Base-by-base conservation (phyloP, 1,140 invertebrate species). In the Cryptotermes secundus region DNA sequence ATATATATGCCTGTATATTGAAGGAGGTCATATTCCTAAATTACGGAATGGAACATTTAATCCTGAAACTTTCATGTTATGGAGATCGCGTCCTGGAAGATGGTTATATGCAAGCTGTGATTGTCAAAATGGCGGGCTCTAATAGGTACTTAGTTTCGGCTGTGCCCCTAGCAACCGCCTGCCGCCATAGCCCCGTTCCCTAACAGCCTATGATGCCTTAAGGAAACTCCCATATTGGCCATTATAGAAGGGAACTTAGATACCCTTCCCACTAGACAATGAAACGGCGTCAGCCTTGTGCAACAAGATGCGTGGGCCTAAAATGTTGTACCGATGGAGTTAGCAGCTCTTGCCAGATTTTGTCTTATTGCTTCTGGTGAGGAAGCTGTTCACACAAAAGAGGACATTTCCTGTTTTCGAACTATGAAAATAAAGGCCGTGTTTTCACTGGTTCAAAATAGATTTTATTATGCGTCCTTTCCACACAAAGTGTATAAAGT, bases 101-200 rank as follows among this genome's bases (percentile, higher is more conserved):
- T n/a, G 59, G 59, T 72, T 72, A 72, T 31, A 72, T 26, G 59
- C 59, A 72, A 14, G 59, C 59, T 72, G 26, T 72, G 59, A 72
- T 72, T 72, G 59, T 72, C 59, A 72, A 26, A 72, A 72, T 72
- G n/a, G 26, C 59, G n/a, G n/a, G n/a, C 26, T 72, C 1, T 72
- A 72, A 72, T 72, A 72, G 59, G 59, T 72, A 72, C 59, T 72
- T 72, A 72, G 59, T 72, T 72, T 72, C 59, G 59, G 59, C 59
- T 72, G 59, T 72, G n/a, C 59, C 59, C 59, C n/a, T 72, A 6
- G n/a, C 59, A n/a, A n/a, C 59, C 59, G n/a, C 31, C 59, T 72
- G 59, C 59, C 53, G n/a, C 59, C n/a, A 72, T 72, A 72, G 26
- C 59, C n/a, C 59, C 14, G 26, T 72, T 72, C 59, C n/a, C 26